Percentiles rank a stretch among this genome's conserved stretches.
phyloP scores from a whole-genome alignment of 2,113 vertebrate genomes.

The Plestiodon gilberti region DNA sequence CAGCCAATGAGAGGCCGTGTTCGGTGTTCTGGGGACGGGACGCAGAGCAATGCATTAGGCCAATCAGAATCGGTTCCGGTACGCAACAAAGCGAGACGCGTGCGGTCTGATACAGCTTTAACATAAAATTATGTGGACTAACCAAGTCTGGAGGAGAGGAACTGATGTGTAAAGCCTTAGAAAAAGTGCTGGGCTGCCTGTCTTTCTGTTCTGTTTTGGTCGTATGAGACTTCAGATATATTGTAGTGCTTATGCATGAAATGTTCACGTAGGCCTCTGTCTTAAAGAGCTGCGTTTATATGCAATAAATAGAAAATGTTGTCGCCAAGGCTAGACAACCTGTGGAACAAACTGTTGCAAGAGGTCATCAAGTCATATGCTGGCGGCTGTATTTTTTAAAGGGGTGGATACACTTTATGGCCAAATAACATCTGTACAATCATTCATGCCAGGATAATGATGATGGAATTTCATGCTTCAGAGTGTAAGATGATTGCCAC shows the following conservation, averaged over 20 bases:
- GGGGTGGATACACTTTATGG: conserved; percentile 65
- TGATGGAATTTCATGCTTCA: conserved; percentile 78
- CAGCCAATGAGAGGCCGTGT: no score
- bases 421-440: conserved; percentile 72
- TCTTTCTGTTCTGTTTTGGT: neutral
- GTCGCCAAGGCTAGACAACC: conserved; percentile 30
- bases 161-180: neutral
- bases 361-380: conserved; percentile 58
- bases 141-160: neutral
- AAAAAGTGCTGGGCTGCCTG: neutral
- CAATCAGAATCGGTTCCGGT: no score
- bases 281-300: conserved; percentile 23
- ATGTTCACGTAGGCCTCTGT: neutral
- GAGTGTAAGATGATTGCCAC: conserved; percentile 75
- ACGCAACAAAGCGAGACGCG: no score
- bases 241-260: neutral
- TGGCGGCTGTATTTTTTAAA: conserved; percentile 56
- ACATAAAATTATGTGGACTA: neutral
- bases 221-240: neutral
- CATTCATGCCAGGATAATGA: conserved; percentile 73
- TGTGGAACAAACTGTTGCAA: conserved; percentile 45
- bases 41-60: no score
- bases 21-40: no score
- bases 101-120: no score
- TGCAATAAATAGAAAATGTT: conserved; percentile 41